Evolutionary conservation across 2,888 invertebrate species (phyloP).

Genomic region (Aproaerema taeniolella): DNA sequence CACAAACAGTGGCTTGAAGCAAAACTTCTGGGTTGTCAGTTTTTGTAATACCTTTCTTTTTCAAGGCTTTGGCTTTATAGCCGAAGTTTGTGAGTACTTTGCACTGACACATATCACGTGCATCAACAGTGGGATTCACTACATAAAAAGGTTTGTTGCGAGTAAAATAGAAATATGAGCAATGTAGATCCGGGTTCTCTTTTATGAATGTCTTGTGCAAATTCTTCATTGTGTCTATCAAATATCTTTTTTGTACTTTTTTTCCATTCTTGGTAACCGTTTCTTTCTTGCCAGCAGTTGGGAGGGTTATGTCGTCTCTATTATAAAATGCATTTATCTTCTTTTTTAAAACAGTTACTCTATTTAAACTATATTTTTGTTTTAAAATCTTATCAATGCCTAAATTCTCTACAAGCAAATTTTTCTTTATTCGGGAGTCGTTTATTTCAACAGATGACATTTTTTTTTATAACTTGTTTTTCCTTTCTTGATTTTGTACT

Average conservation of each 20-base stretch:
- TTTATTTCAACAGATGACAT: too few species aligned
- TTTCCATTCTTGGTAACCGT: slow-evolving; percentile 14
- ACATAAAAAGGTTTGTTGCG: slow-evolving; percentile 21
- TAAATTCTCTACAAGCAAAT: too few species aligned
- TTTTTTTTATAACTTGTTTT: too few species aligned
- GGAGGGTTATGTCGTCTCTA: slow-evolving; percentile 22
- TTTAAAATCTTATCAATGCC: slow-evolving; percentile 19
- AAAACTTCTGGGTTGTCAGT: slow-evolving; percentile 8
- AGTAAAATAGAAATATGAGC: slow-evolving; percentile 22
- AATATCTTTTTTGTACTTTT: slow-evolving; percentile 21
- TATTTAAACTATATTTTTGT: slow-evolving; percentile 17
- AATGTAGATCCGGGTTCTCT: slow-evolving; percentile 19
- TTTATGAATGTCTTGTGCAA: slow-evolving; percentile 18
- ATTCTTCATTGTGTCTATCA: slow-evolving; percentile 21
- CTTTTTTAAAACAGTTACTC: slow-evolving; percentile 16
- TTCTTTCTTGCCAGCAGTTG: slow-evolving; percentile 25
- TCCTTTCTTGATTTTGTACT: too few species aligned
- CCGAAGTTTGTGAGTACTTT: slow-evolving; percentile 17
- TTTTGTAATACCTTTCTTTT: slow-evolving; percentile 5
- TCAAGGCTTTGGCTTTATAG: slow-evolving; percentile 8
- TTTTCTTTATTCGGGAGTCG: slow-evolving; percentile 13
- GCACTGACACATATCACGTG: slow-evolving; percentile 21
- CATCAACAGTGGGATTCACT: slow-evolving; percentile 17
- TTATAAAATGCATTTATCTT: slow-evolving; percentile 16
- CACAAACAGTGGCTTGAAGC: slow-evolving; percentile 14